Evolutionary conservation across 2,888 invertebrate species (phyloP).

Genomic region (Drosophila nr. medialis): DNA sequence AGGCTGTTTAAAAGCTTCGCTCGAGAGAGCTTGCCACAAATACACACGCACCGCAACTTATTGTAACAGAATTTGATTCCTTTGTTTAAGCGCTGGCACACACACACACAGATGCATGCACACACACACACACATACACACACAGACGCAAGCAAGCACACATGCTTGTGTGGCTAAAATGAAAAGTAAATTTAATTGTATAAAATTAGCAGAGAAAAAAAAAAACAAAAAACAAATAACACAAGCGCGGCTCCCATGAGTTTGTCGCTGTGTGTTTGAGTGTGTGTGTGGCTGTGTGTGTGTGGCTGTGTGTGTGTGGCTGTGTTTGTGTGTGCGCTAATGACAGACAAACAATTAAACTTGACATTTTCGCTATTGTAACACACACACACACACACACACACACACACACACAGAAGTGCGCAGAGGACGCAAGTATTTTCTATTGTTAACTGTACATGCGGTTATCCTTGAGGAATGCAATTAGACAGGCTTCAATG

Average conservation of each 20-base stretch:
- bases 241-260: conserved; percentile 39
- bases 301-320: conserved; percentile 1
- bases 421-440: conserved; percentile 7
- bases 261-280: conserved; percentile 7
- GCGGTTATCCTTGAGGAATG: conserved; percentile 66
- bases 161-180: conserved; percentile 36
- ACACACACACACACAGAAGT: not conserved
- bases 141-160: conserved; percentile 2
- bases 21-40: conserved; percentile 74
- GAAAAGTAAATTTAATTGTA: conserved; percentile 73
- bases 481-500: conserved; percentile 63
- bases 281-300: too few species aligned
- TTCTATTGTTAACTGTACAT: conserved; percentile 35
- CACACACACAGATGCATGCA: conserved; percentile 23
- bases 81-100: conserved; percentile 50
- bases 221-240: not conserved
- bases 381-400: conserved; percentile 22
- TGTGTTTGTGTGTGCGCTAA: conserved; percentile 52
- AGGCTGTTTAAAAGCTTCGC: conserved; percentile 77
- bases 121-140: conserved; percentile 28
- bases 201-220: conserved; percentile 62
- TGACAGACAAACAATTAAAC: conserved; percentile 77
- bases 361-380: conserved; percentile 73
- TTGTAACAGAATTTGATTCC: conserved; percentile 76
- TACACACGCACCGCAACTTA: conserved; percentile 68